Evolutionary conservation across 1,140 invertebrate genomes (phyloP).

Genomic region (Harpegnathos saltator): DNA sequence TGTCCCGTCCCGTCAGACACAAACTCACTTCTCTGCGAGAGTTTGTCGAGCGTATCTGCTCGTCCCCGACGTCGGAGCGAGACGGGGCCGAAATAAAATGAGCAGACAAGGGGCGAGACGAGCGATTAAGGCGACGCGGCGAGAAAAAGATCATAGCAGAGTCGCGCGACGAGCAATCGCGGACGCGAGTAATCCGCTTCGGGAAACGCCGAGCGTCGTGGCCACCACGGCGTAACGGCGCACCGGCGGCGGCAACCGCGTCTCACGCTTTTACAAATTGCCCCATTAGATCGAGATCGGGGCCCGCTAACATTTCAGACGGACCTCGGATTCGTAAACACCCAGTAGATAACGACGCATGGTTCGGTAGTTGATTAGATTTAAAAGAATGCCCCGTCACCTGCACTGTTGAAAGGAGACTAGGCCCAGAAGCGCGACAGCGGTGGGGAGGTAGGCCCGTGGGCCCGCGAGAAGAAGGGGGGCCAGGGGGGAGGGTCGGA

Average conservation of each 20-base stretch:
- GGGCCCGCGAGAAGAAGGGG: too few species aligned
- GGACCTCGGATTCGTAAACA: slow-evolving; percentile 57
- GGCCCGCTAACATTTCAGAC: slow-evolving; percentile 10
- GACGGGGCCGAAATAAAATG: too few species aligned
- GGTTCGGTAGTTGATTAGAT: slow-evolving; percentile 77
- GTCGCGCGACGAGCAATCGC: neutral
- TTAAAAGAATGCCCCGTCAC: slow-evolving; percentile 77
- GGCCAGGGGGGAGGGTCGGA: neutral
- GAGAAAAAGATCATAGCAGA: too few species aligned
- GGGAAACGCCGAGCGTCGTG: slow-evolving; percentile 9
- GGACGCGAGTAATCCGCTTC: slow-evolving; percentile 2
- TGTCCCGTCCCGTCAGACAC: too few species aligned
- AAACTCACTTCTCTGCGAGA: too few species aligned
- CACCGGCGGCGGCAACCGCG: neutral
- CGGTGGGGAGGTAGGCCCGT: slow-evolving; percentile 39
- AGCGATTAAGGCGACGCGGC: neutral
- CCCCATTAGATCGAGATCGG: slow-evolving; percentile 32
- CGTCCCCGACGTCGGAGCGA: too few species aligned
- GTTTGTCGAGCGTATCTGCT: too few species aligned
- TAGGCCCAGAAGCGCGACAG: slow-evolving; percentile 62
- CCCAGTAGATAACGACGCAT: slow-evolving; percentile 60
- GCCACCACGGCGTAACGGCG: slow-evolving; percentile 16
- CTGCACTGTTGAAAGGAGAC: slow-evolving; percentile 77
- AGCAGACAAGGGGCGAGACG: too few species aligned
- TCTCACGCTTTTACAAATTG: slow-evolving; percentile 48